Percentiles rank a stretch among this genome's conserved stretches.
Conservation (phyloP, 2,797 vertebrate species). For the Cottoperca gobio region DNA sequence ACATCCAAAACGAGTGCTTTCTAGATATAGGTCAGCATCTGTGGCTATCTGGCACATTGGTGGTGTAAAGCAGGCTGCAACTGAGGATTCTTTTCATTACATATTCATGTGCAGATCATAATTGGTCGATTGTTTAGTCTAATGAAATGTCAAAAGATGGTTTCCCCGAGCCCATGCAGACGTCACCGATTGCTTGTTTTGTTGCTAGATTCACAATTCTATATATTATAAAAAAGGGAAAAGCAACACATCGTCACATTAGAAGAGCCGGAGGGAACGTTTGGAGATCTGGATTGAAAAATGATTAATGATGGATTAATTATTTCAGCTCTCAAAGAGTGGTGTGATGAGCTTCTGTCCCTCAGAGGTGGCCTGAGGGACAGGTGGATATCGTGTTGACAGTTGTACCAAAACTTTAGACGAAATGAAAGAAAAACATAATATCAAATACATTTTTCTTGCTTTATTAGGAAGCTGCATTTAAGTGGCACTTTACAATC, state of each 20-base stretch:
- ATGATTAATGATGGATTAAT: too few relatives aligned
- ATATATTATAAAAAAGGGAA: background rate
- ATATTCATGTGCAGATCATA: background rate
- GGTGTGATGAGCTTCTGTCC: too few relatives aligned
- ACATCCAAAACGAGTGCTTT: slow-evolving; percentile 16
- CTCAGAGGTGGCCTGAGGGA: too few relatives aligned
- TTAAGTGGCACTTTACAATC: too few relatives aligned
- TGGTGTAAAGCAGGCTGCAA: background rate
- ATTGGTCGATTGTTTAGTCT: background rate
- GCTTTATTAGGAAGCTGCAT: too few relatives aligned
- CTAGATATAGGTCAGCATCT: slow-evolving; percentile 35
- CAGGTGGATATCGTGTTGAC: background rate
- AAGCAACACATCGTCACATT: too few relatives aligned
- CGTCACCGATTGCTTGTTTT: background rate
- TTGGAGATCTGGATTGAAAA: background rate
- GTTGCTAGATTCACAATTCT: too few relatives aligned
- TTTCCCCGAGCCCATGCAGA: background rate
- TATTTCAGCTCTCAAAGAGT: too few relatives aligned
- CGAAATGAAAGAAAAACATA: too few relatives aligned
- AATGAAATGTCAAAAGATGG: background rate
- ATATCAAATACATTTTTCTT: too few relatives aligned
- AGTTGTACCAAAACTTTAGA: background rate
- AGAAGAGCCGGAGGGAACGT: background rate
- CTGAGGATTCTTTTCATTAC: too few relatives aligned
- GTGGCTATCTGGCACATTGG: background rate